A percentile compares a stretch with the other conserved stretches of the same genome.
These are phyloP conservation scores for Tetragonula clypearis DNA, from an alignment of 1,140 invertebrate species.

Conservation along the genomic window DNA sequence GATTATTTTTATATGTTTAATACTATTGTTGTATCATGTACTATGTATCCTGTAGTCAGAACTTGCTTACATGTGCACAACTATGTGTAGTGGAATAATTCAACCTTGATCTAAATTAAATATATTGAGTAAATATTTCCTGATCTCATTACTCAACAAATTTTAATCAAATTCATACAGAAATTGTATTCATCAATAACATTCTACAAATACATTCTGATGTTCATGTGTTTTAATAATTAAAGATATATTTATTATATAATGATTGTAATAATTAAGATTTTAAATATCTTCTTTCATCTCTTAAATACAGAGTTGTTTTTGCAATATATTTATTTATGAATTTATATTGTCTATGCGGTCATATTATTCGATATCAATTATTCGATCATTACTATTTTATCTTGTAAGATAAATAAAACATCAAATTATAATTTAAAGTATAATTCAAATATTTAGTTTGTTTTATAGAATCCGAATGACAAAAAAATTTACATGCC, in stretches of 20 bases:
- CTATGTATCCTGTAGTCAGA: conserved; percentile 46
- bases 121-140: conserved; percentile 2
- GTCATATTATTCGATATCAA: background rate
- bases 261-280: background rate
- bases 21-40: conserved; percentile 35
- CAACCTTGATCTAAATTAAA: conserved; percentile 9
- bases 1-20: background rate
- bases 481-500: background rate
- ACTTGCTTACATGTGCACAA: conserved; percentile 52
- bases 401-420: background rate
- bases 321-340: background rate
- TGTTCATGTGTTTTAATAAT: background rate
- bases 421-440: background rate
- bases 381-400: background rate
- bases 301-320: background rate
- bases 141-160: background rate
- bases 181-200: background rate
- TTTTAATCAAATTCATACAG: background rate
- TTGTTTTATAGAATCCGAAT: background rate
- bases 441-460: background rate
- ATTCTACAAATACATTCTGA: background rate
- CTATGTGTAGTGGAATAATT: conserved; percentile 24
- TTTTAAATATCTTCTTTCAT: background rate
- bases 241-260: background rate
- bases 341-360: background rate